These are phyloP conservation scores for Delphinapterus leucas DNA, from an alignment of 2,113 vertebrate species.

Conservation along the genomic window DNA sequence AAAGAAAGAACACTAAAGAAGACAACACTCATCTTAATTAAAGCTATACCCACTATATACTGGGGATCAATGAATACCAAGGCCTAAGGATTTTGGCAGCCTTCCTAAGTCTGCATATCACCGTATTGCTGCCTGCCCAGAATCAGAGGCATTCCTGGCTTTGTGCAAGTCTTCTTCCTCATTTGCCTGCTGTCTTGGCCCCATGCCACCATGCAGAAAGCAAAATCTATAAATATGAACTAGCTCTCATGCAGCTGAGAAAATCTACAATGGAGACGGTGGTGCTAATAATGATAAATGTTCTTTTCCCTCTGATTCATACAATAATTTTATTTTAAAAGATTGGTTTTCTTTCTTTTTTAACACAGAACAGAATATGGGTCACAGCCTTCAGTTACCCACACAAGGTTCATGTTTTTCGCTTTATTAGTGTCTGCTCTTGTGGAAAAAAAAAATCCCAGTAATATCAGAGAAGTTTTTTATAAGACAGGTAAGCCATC, in stretches of 20 bases:
- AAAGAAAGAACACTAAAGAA: not conserved
- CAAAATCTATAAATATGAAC: conserved; percentile 19
- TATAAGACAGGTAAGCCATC: not conserved
- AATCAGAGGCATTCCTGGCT: not conserved
- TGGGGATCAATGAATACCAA: not conserved
- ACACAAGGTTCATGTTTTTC: not conserved
- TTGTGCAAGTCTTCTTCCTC: not conserved
- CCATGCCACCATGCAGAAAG: not conserved
- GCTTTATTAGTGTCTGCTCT: not conserved
- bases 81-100: not conserved
- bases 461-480: not conserved
- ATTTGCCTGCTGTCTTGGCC: not conserved
- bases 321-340: conserved; percentile 37
- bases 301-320: conserved; percentile 5
- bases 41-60: not conserved
- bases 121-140: not conserved
- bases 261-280: not conserved
- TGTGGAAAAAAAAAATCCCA: not conserved
- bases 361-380: not conserved
- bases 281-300: not conserved
- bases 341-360: not conserved
- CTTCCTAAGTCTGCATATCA: not conserved
- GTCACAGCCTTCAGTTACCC: not conserved
- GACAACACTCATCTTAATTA: not conserved
- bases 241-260: conserved; percentile 3